A percentile compares a stretch with the other conserved stretches of the same genome.
These are phyloP conservation scores for Zaprionus inermis DNA, from an alignment of 1,140 invertebrate species.

Conservation along the genomic window DNA sequence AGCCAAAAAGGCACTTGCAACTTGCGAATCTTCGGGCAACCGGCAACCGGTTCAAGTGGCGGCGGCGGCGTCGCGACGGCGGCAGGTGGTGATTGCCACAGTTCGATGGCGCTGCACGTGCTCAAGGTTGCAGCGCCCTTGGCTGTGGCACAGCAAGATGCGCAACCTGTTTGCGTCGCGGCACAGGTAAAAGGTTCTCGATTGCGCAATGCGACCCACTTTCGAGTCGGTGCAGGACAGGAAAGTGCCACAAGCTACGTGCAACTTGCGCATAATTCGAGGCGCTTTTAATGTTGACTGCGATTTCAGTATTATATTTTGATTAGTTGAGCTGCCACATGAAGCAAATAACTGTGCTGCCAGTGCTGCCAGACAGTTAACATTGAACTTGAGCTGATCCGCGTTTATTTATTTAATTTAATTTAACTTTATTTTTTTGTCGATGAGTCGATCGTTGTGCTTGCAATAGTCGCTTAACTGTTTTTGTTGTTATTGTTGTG, in stretches of 20 bases:
- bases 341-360: conserved; percentile 20
- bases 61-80: conserved; percentile 27
- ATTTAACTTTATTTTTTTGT: conserved; percentile 4
- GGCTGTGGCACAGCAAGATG: conserved; percentile 21
- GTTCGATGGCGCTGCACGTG: conserved; percentile 20
- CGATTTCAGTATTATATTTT: conserved; percentile 24
- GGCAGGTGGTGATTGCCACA: conserved; percentile 69
- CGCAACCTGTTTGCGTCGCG: conserved; percentile 65
- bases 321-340: background rate
- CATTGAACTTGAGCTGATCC: conserved; percentile 60
- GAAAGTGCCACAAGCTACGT: background rate
- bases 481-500: conserved; percentile 20
- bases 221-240: conserved; percentile 30
- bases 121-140: conserved; percentile 69
- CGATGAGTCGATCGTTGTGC: conserved; percentile 12
- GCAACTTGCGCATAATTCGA: conserved; percentile 37
- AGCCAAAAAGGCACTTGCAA: conserved; percentile 61
- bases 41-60: conserved; percentile 64
- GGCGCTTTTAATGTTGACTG: conserved; percentile 47
- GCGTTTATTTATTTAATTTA: conserved; percentile 25
- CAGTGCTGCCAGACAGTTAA: conserved; percentile 12
- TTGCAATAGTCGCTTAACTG: conserved; percentile 16
- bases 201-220: conserved; percentile 73
- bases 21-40: background rate
- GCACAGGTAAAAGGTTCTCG: conserved; percentile 63